Evolutionary conservation across 2,888 invertebrate species (phyloP).

Genomic region (Agonopterix alstromeriana): DNA sequence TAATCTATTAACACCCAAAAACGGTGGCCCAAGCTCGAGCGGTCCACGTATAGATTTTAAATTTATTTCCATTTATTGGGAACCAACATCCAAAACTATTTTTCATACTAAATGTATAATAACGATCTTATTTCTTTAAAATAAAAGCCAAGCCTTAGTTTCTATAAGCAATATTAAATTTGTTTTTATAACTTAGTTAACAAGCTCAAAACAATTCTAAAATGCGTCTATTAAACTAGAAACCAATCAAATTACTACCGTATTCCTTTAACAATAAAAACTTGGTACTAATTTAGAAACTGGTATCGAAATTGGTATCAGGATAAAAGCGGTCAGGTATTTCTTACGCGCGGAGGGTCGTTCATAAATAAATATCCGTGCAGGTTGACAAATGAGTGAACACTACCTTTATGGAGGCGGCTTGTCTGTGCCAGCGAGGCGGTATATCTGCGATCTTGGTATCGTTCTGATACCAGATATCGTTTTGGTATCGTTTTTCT

Average conservation of each 20-base stretch:
- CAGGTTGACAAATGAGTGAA: constrained; percentile 70
- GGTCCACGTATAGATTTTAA: constrained; percentile 53
- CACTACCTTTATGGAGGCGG: constrained; percentile 62
- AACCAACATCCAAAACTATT: too few relatives aligned
- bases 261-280: too few relatives aligned
- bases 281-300: too few relatives aligned
- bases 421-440: constrained; percentile 25
- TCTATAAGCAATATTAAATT: not conserved
- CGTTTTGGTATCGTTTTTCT: too few relatives aligned
- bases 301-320: constrained; percentile 10
- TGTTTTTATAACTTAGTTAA: constrained; percentile 1
- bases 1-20: constrained; percentile 67
- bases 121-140: too few relatives aligned
- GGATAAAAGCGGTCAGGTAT: constrained; percentile 33
- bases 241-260: too few relatives aligned
- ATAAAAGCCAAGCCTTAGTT: not conserved
- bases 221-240: too few relatives aligned
- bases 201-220: not conserved
- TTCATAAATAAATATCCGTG: constrained; percentile 70
- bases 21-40: constrained; percentile 49
- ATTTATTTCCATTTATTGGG: constrained; percentile 46
- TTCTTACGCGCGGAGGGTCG: constrained; percentile 61
- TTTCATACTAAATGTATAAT: too few relatives aligned
- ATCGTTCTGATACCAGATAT: not conserved
- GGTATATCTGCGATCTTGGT: not conserved